phyloP scores from a whole-genome alignment of 2,888 invertebrate genomes.

The Bruchidius siliquastri region DNA sequence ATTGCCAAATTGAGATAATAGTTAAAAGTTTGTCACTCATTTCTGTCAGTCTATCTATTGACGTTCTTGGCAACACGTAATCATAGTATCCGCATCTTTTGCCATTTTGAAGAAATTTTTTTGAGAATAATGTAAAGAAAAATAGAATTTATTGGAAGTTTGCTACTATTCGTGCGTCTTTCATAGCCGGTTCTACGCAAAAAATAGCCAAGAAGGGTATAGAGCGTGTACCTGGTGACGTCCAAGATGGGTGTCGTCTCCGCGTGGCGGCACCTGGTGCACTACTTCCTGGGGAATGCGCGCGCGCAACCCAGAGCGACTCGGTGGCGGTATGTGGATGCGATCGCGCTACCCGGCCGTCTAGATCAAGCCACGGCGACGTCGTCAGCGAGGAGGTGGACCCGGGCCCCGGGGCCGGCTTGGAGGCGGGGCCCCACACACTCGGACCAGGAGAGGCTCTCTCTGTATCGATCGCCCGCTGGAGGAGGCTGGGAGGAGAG shows the following conservation, averaged over 20 bases:
- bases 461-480: not conserved
- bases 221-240: not conserved
- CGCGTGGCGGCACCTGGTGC: not conserved
- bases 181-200: not conserved
- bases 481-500: not conserved
- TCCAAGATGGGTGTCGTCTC: not conserved
- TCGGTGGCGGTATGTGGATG: not conserved
- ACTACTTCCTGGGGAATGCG: not conserved
- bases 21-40: no score
- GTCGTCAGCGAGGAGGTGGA: not conserved
- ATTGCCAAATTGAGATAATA: no score
- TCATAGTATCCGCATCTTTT: no score
- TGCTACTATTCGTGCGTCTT: no score
- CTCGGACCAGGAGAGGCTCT: not conserved
- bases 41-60: no score
- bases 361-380: not conserved
- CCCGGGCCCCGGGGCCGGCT: not conserved
- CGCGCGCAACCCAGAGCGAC: not conserved
- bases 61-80: no score
- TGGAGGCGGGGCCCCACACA: not conserved
- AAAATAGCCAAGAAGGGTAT: not conserved
- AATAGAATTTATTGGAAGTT: no score
- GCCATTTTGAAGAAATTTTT: no score
- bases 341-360: not conserved
- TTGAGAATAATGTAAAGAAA: no score